Base-by-base conservation (phyloP, 2,888 invertebrate species). In the Willowsia nigromaculata region DNA sequence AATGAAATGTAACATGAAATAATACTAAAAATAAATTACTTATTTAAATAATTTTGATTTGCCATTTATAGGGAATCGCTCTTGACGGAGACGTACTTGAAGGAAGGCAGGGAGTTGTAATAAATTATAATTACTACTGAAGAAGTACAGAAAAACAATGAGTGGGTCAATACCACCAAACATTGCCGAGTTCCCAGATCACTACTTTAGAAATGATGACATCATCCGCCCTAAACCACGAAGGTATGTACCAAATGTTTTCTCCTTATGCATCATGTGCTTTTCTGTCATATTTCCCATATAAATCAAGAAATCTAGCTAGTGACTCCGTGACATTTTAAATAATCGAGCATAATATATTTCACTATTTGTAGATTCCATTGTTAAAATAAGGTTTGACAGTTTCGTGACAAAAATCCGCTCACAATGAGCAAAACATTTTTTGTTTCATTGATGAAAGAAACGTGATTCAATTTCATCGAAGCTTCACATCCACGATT, bases 211-310 rank as follows among this genome's bases (percentile, higher is more conserved):
- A 56, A 92, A 91, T 87, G 92, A 92, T 86, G 92, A 92, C 82
- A 92, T 92, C 68, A 92, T 92, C 47, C 92, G 92, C 56, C 92
- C 92, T 18, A 92, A 92, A 80, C 92, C 92, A 37, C 71, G 92
- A 83, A 91, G 92, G 92, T 92, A 89, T 88, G 83, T 37, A 33
- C 33, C 1, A 59, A 65, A 62, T 62, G 11, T 15, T 59, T 2
- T 11, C 6, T 30, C 27, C 1, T 59, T 25, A 59, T 3, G 22
- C 18, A 18, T 13, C 5, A 4, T 59, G n/a, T 18, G 2, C 7
- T 18, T 33, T 59, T 59, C 37, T 50, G 50, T 43, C 30, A 22
- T 9, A 15, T 47, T 74, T 74, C 74, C n/a, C 74, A 47, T 30
- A 74, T 74, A 50, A 74, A 50, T 50, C n/a, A n/a, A 33, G 1